Conservation (phyloP, 2,888 invertebrate genomes). For the Orchestes rusci region DNA sequence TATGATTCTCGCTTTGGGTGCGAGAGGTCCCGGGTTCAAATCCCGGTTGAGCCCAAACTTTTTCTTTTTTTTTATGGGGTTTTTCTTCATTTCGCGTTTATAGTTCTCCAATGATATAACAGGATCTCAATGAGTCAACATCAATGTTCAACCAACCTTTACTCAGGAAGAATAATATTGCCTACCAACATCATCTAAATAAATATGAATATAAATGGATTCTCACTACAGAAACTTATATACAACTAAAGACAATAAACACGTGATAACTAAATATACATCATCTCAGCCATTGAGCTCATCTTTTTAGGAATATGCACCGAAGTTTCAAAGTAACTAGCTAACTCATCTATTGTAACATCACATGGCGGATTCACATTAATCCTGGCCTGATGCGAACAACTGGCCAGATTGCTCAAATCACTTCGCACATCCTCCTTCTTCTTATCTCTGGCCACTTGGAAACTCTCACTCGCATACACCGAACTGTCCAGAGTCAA, state of each 20-base stretch:
- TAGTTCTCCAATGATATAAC: too few species aligned
- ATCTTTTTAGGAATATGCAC: conserved; percentile 96
- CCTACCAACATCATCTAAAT: too few species aligned
- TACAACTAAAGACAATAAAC: background rate
- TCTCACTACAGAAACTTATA: background rate
- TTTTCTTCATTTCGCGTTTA: too few species aligned
- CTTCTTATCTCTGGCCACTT: conserved; percentile 1
- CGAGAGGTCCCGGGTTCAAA: conserved; percentile 47
- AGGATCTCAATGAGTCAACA: too few species aligned
- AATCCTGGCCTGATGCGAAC: conserved; percentile 68
- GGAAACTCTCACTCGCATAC: conserved; percentile 12
- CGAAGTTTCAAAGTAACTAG: conserved; percentile 91
- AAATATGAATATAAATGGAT: background rate
- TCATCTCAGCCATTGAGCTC: conserved; percentile 98
- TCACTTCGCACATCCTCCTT: conserved; percentile 1
- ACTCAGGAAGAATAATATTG: too few species aligned
- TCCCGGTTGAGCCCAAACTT: conserved; percentile 43
- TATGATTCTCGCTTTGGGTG: conserved; percentile 48
- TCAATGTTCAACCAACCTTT: too few species aligned
- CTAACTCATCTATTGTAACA: conserved; percentile 88
- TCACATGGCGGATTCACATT: conserved; percentile 65
- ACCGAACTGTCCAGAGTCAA: conserved; percentile 35
- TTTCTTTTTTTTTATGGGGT: too few species aligned
- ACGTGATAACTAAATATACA: conserved; percentile 82
- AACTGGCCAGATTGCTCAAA: conserved; percentile 44